Conservation (phyloP, 2,888 invertebrate species). For the Caenorhabditis virilis region DNA sequence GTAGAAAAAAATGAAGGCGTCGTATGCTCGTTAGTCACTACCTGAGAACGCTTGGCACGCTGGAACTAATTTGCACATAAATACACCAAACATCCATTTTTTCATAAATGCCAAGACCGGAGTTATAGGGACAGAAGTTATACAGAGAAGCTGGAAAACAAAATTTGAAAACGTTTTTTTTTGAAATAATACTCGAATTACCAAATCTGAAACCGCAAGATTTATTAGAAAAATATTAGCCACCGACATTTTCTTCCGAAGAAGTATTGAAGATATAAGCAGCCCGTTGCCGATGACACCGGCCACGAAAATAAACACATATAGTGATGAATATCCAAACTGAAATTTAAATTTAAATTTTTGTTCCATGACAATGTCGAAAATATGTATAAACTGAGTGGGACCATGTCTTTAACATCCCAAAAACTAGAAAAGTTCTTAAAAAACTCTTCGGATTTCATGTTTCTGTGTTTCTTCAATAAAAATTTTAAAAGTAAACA, state of each 20-base stretch:
- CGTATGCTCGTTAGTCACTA: conserved; percentile 69
- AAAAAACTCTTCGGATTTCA: too few relatives aligned
- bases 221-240: conserved; percentile 91
- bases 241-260: conserved; percentile 60
- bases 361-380: too few relatives aligned
- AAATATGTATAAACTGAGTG: too few relatives aligned
- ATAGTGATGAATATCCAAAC: conserved; percentile 60
- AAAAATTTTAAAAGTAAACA: too few relatives aligned
- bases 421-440: too few relatives aligned
- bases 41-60: conserved; percentile 80
- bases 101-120: conserved; percentile 89
- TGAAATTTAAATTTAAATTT: conserved; percentile 31
- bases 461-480: too few relatives aligned
- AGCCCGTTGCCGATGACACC: conserved; percentile 67
- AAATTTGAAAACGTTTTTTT: not conserved
- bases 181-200: conserved; percentile 13
- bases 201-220: conserved; percentile 88
- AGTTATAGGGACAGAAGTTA: conserved; percentile 93
- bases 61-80: conserved; percentile 88
- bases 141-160: conserved; percentile 77
- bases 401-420: too few relatives aligned
- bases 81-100: conserved; percentile 88
- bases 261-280: conserved; percentile 56
- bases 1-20: conserved; percentile 93
- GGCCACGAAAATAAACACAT: conserved; percentile 62